Conservation (phyloP, 2,888 invertebrate genomes). For the Caenorhabditis uteleia region DNA sequence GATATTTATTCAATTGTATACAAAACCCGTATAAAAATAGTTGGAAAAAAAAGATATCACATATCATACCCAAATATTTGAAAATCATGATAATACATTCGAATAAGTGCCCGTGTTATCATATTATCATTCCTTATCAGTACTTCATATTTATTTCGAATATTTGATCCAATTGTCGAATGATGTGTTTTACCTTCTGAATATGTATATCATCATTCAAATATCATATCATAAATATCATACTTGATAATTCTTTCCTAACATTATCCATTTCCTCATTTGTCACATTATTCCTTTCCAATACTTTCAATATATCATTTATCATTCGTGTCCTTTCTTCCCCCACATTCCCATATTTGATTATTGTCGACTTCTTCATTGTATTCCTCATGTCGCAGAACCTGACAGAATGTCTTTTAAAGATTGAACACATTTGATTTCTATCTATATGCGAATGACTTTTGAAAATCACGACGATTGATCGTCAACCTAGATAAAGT, state of each 20-base stretch:
- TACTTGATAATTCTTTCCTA: conserved; percentile 10
- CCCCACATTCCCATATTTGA: conserved; percentile 8
- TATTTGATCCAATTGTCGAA: conserved; percentile 11
- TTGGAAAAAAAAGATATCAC: conserved; percentile 1
- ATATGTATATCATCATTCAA: not conserved
- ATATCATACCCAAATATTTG: conserved; percentile 10
- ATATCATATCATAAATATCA: not conserved
- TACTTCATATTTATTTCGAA: conserved; percentile 8
- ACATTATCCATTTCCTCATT: conserved; percentile 11
- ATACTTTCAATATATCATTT: conserved; percentile 9
- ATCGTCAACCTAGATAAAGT: not conserved
- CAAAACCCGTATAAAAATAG: conserved; percentile 19
- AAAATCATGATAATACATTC: conserved; percentile 31
- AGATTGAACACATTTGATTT: not conserved
- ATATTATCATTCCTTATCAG: conserved; percentile 12
- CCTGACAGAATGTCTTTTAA: conserved; percentile 5
- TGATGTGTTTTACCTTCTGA: conserved; percentile 13
- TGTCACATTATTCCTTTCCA: conserved; percentile 6
- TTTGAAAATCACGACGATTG: not conserved
- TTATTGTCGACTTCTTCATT: conserved; percentile 9
- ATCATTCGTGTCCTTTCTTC: conserved; percentile 12
- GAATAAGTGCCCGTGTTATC: conserved; percentile 14
- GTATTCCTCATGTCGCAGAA: conserved; percentile 24
- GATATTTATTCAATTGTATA: conserved; percentile 26
- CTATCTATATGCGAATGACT: too few relatives aligned